phyloP scores from a whole-genome alignment of 2,797 vertebrate genomes.

The Crax fasciolata region DNA sequence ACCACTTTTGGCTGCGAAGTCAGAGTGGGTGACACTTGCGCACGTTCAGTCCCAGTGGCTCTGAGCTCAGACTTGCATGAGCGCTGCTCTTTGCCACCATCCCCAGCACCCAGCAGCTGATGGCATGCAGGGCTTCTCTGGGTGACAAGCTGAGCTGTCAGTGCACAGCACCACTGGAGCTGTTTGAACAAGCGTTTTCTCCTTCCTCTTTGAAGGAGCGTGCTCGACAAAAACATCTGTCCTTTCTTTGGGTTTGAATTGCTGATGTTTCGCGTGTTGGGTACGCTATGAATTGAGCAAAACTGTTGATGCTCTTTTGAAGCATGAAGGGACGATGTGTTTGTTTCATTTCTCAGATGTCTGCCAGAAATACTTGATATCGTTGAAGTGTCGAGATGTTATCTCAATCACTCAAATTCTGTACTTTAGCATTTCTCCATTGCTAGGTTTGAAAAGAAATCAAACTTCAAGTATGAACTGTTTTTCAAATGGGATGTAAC shows the following conservation, averaged over 20 bases:
- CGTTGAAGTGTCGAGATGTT: not conserved
- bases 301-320: conserved; percentile 41
- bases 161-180: not conserved
- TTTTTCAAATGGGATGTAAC: not conserved
- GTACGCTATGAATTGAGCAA: not conserved
- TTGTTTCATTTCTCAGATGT: not conserved
- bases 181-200: not conserved
- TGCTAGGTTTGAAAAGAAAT: conserved; percentile 2
- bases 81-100: not conserved
- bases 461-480: not conserved
- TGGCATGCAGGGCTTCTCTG: not conserved
- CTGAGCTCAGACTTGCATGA: not conserved
- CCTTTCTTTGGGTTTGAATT: not conserved
- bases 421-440: not conserved
- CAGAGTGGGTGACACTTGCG: not conserved
- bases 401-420: not conserved
- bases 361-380: conserved; percentile 30
- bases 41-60: fast-evolving
- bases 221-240: not conserved
- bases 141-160: not conserved
- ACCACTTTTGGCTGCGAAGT: not conserved
- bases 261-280: not conserved
- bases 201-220: not conserved
- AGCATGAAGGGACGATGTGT: conserved; percentile 11
- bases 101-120: fast-evolving